phyloP scores from a whole-genome alignment of 2,797 vertebrate species.

The Melanotaenia parkinsoni region DNA sequence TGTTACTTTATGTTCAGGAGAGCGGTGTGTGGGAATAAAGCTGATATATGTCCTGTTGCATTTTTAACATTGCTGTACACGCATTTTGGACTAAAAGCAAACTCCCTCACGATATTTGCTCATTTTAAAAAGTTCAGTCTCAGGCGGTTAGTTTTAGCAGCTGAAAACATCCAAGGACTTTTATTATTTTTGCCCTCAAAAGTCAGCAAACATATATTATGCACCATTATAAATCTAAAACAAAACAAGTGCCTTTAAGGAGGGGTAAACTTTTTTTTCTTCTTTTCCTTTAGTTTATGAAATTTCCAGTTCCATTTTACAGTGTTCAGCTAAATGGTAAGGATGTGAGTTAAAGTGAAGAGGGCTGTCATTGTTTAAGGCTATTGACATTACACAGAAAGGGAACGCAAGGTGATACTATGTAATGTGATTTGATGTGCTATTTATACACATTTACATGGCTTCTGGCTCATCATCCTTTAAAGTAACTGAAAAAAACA shows the following conservation, averaged over 20 bases:
- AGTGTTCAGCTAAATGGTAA: neutral
- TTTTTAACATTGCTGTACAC: neutral
- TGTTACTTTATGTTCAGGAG: neutral
- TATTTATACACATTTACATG: neutral
- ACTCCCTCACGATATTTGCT: neutral
- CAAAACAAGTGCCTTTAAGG: conserved; percentile 51
- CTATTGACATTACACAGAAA: too few species aligned
- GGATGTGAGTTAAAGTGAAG: neutral
- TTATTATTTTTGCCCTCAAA: neutral
- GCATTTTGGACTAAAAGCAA: neutral
- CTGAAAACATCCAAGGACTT: neutral
- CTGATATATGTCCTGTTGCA: neutral
- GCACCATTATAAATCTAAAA: conserved; percentile 15
- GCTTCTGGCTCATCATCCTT: neutral
- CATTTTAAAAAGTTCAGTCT: too few species aligned
- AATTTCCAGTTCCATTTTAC: neutral
- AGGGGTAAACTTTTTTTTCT: neutral
- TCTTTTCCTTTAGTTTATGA: neutral
- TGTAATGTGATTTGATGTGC: neutral
- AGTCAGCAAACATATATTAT: conserved; percentile 13
- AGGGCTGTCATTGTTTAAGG: too few species aligned
- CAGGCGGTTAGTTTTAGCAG: neutral
- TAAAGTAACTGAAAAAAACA: too few species aligned
- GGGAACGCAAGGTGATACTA: neutral
- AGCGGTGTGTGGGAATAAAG: neutral